Evolutionary conservation across 2,797 vertebrate genomes (phyloP), one percentile per base, ranked within the genome.

Genomic region (Acestrorhynchus altus): DNA sequence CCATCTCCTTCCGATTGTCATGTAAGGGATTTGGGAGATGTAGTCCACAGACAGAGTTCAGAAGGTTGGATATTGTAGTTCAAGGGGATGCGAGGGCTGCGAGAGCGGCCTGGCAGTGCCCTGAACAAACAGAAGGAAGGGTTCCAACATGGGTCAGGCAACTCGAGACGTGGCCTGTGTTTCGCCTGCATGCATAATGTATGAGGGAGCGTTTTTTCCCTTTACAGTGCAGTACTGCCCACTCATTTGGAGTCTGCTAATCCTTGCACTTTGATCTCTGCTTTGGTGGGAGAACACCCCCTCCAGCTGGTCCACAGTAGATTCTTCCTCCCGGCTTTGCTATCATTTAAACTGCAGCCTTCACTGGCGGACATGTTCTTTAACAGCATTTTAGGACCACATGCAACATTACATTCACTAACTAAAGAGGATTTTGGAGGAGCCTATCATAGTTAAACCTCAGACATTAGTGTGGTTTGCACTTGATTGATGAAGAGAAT

Each of bases 201-300:
- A 77, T 84, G 70, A 76, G 54, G 13, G 24, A 68, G 15, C 59
- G 24, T 71, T 79, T 57, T n/a, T 74, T 31, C 65, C 40, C 67
- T 72, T 70, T 75, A 59, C n/a, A 60, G 20, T 70, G 24, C 11
- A 35, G 24, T 60, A 67, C 60, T 57, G 24, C 44, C 60, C 76
- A 72, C 67, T 71, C 76, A 67, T 87, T 54, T 61, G 75, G 78
- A 83, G 81, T 78, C 83, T 82, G 82, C 74, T 83, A 35, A 71
- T 56, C 78, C 75, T 63, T 81, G 56, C 54, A 52, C 65, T 68
- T 87, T 85, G 84, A 89, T 91, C 87, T 87, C 83, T 64, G 81
- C 83, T 87, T 61, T 81, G 67, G 89, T 83, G 78, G 66, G 74
- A 69, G 71, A 56, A 74, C 57, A 66, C 59, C 57, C 61, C 76